These are phyloP conservation scores for Craniophora ligustri DNA, from an alignment of 2,888 invertebrate genomes.

Conservation along the genomic window DNA sequence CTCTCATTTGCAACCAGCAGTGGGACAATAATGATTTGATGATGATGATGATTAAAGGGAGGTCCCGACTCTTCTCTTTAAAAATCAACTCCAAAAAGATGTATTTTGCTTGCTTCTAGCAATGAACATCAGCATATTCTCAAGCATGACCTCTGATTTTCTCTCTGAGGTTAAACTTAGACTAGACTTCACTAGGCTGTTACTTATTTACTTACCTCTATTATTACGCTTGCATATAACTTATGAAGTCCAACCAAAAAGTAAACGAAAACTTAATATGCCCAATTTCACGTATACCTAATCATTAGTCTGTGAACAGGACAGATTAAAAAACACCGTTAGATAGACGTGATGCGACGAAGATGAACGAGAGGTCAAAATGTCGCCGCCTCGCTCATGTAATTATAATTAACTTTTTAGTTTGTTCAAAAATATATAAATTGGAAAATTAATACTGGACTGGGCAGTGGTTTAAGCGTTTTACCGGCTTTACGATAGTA, in stretches of 20 bases:
- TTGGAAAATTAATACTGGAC: constrained; percentile 5
- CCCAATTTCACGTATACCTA: not conserved
- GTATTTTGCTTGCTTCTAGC: too few relatives aligned
- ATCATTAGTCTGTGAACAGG: constrained; percentile 7
- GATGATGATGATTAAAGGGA: too few relatives aligned
- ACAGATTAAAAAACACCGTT: constrained; percentile 39
- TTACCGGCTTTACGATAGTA: not conserved
- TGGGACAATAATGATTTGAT: too few relatives aligned
- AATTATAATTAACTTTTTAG: constrained; percentile 31
- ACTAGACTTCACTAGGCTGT: too few relatives aligned
- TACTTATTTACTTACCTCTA: too few relatives aligned
- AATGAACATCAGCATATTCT: too few relatives aligned
- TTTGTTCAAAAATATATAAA: constrained; percentile 17
- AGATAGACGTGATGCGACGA: constrained; percentile 20
- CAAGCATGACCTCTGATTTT: too few relatives aligned
- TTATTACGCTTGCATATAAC: too few relatives aligned
- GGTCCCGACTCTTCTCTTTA: too few relatives aligned
- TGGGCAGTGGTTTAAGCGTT: constrained; percentile 1
- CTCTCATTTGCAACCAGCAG: too few relatives aligned
- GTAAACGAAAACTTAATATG: not conserved
- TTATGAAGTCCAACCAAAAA: not conserved
- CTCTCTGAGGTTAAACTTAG: too few relatives aligned
- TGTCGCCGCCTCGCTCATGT: constrained; percentile 25
- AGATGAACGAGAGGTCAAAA: constrained; percentile 41
- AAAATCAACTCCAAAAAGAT: too few relatives aligned